Conservation (phyloP, 2,113 vertebrate species). For the Sinocyclocheilus rhinocerous region DNA sequence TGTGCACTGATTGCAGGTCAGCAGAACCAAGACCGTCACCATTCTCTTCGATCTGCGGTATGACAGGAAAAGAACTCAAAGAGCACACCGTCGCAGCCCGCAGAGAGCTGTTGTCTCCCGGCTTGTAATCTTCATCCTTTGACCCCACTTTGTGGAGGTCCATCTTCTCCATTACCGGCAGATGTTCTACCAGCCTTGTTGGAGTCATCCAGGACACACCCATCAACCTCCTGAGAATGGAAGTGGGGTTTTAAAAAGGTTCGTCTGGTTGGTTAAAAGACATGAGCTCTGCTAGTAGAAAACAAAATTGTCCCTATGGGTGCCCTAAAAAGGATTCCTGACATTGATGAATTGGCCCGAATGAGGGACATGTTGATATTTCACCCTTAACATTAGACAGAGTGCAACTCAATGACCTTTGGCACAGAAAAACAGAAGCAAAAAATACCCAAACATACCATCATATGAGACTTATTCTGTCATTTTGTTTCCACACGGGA, state of each 20-base stretch:
- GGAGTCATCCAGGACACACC: constrained; percentile 30
- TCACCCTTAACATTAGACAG: constrained; percentile 5
- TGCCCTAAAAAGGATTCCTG: constrained; percentile 26
- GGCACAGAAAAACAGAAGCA: background rate
- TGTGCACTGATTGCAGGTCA: constrained; percentile 2
- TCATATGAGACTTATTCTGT: background rate
- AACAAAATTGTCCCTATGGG: constrained; percentile 28
- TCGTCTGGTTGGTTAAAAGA: constrained; percentile 43
- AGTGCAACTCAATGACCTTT: background rate
- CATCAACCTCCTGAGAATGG: constrained; percentile 18
- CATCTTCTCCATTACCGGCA: constrained; percentile 47
- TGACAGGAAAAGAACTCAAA: background rate
- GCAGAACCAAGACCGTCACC: background rate
- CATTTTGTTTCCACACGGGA: background rate
- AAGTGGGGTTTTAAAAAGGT: constrained; percentile 29
- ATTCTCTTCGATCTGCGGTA: constrained; percentile 1
- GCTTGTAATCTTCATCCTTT: constrained; percentile 20
- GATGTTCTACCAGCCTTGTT: constrained; percentile 20
- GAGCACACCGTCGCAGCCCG: background rate
- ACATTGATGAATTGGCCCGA: constrained; percentile 33
- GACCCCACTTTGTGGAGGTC: constrained; percentile 23
- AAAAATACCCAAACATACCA: background rate
- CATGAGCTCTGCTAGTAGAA: constrained; percentile 6
- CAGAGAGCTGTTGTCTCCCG: background rate
- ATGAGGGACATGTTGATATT: constrained; percentile 45